These are phyloP conservation scores for Chloropsis hardwickii DNA, from an alignment of 2,113 vertebrate genomes.

Conservation along the genomic window DNA sequence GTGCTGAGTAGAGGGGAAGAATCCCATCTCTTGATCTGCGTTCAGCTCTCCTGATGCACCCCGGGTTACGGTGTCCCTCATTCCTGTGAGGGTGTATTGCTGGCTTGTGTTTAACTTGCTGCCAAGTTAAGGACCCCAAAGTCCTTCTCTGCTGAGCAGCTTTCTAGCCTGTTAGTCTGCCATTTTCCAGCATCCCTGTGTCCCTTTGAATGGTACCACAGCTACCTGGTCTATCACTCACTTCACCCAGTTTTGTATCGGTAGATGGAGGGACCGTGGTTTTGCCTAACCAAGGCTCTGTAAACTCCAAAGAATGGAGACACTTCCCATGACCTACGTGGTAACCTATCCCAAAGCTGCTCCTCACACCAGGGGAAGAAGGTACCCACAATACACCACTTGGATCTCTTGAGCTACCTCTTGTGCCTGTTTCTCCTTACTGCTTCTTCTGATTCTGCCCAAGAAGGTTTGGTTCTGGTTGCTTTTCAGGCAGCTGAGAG, in stretches of 20 bases:
- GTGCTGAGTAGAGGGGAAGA: background rate
- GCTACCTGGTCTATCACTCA: background rate
- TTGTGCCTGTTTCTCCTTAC: background rate
- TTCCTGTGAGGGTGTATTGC: background rate
- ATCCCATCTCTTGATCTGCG: background rate
- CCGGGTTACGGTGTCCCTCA: background rate
- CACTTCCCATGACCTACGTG: background rate
- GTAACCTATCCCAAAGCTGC: background rate
- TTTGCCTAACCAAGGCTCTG: background rate
- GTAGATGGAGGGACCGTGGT: rapidly evolving
- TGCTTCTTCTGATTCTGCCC: background rate
- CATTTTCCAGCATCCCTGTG: background rate
- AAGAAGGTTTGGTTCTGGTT: background rate
- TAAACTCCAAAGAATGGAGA: background rate
- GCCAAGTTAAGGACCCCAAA: background rate
- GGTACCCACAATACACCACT: background rate
- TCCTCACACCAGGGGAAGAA: background rate
- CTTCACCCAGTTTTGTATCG: background rate
- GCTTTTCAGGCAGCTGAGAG: background rate
- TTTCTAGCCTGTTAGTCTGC: background rate
- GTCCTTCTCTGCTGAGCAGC: background rate
- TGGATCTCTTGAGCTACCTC: background rate
- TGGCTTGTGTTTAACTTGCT: background rate
- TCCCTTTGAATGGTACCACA: background rate
- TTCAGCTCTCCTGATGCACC: background rate